Conservation (phyloP, 2,113 vertebrate genomes). For the Caranx ignobilis region DNA sequence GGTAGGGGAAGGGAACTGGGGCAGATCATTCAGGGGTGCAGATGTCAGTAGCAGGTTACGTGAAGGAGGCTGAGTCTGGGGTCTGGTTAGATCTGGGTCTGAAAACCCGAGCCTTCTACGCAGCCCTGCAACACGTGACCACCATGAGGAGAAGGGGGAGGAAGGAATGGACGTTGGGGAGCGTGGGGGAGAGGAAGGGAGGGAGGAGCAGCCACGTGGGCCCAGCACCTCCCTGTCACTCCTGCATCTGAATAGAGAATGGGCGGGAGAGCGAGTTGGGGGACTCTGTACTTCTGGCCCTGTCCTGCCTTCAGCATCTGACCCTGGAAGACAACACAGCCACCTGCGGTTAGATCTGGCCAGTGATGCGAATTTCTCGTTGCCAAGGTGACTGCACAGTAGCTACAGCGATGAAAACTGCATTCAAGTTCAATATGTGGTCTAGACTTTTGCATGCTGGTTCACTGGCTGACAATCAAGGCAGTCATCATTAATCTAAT, state of each 20-base stretch:
- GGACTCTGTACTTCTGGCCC: conserved; percentile 29
- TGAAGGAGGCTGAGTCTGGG: background rate
- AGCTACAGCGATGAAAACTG: background rate
- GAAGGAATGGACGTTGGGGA: conserved; percentile 14
- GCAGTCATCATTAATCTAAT: background rate
- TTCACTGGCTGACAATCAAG: background rate
- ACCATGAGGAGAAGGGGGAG: conserved; percentile 11
- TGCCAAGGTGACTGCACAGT: background rate
- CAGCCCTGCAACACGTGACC: background rate
- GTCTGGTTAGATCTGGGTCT: background rate
- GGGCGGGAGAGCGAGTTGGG: background rate
- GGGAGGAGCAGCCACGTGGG: background rate
- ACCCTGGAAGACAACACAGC: conserved; percentile 50
- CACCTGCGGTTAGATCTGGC: conserved; percentile 25
- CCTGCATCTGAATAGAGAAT: conserved; percentile 34
- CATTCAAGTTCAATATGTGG: background rate
- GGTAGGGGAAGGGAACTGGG: background rate
- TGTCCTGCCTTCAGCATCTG: conserved; percentile 34
- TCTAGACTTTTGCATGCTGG: background rate
- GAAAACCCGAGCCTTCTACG: background rate
- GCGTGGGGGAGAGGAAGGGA: conserved; percentile 1
- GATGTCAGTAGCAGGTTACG: background rate
- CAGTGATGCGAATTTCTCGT: background rate
- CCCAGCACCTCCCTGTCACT: conserved; percentile 35
- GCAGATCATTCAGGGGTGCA: background rate